Conservation (phyloP, 1,140 invertebrate genomes). For the Rhopalosiphum maidis region DNA sequence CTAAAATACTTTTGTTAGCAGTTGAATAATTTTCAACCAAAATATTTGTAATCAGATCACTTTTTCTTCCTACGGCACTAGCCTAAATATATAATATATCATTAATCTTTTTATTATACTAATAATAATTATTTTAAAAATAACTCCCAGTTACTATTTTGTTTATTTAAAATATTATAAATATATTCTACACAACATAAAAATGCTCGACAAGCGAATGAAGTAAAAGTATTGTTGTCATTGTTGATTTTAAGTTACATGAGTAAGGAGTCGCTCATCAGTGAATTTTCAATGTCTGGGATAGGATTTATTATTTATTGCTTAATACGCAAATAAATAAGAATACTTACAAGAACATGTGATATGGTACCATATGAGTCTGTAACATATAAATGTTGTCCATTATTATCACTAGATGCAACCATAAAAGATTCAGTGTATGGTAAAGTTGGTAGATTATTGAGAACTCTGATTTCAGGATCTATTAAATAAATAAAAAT, state of each 20-base stretch:
- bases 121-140: too few relatives aligned
- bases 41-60: neutral
- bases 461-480: constrained; percentile 51
- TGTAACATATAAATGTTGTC: neutral
- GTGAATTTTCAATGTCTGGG: neutral
- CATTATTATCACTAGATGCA: constrained; percentile 18
- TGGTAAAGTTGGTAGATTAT: constrained; percentile 40
- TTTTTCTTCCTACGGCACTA: constrained; percentile 32
- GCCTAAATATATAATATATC: constrained; percentile 13
- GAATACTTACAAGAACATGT: constrained; percentile 34
- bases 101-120: neutral
- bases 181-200: too few relatives aligned
- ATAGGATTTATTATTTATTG: neutral
- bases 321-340: neutral
- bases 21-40: neutral
- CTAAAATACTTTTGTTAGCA: constrained; percentile 31
- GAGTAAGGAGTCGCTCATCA: neutral
- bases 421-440: constrained; percentile 48
- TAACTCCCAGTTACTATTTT: too few relatives aligned
- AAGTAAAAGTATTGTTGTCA: too few relatives aligned
- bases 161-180: too few relatives aligned
- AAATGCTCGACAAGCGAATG: too few relatives aligned
- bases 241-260: too few relatives aligned
- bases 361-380: constrained; percentile 36
- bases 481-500: neutral